A percentile compares a stretch with the other conserved stretches of the same genome.
Evolutionary conservation across 2,797 vertebrate genomes (phyloP).

Genomic region (Eidolon dupreanum): DNA sequence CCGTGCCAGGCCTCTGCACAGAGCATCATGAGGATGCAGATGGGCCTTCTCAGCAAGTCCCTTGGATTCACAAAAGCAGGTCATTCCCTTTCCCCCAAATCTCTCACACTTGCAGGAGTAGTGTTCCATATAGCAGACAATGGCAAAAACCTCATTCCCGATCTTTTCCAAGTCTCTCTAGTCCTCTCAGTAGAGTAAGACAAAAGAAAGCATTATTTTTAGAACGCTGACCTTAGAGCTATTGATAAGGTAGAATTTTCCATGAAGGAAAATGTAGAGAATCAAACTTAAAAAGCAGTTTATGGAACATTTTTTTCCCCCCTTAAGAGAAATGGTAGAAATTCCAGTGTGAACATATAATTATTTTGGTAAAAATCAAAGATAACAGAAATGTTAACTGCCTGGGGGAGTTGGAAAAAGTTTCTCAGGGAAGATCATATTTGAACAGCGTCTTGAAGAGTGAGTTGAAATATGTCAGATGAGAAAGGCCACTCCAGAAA

Average conservation of each 20-base stretch:
- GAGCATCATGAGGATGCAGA: accelerated
- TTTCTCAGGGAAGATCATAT: not conserved
- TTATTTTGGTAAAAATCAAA: constrained; percentile 57
- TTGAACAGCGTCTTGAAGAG: not conserved
- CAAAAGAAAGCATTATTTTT: not conserved
- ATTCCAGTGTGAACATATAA: constrained; percentile 44
- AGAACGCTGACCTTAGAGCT: constrained; percentile 8
- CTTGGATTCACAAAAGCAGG: not conserved
- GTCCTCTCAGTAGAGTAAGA: not conserved
- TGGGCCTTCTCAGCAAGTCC: not conserved
- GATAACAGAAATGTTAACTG: constrained; percentile 31
- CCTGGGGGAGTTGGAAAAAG: not conserved
- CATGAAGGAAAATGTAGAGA: constrained; percentile 35
- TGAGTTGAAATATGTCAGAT: not conserved
- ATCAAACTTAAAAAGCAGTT: not conserved
- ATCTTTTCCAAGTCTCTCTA: not conserved
- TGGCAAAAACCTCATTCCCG: not conserved
- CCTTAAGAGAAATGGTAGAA: not conserved
- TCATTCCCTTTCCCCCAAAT: not conserved
- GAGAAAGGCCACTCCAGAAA: not conserved
- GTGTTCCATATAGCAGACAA: not conserved
- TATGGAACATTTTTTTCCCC: not conserved
- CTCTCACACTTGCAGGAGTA: not conserved
- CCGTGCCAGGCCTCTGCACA: not conserved
- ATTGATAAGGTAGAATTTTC: not conserved